phyloP scores from a whole-genome alignment of 2,888 invertebrate genomes.

The Embidobia sp. region DNA sequence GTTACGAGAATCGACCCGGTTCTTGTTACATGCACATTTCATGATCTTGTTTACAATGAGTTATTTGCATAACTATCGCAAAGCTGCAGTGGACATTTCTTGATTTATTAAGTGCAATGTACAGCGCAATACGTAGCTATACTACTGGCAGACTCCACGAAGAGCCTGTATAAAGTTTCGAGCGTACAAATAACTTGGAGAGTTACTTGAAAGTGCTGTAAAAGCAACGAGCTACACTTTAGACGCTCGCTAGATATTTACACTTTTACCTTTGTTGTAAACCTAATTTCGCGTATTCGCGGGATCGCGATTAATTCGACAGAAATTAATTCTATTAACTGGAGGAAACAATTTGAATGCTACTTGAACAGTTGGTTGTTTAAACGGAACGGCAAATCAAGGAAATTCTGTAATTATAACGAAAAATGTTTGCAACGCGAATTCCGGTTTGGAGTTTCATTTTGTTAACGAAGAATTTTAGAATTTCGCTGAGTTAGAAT shows the following conservation, averaged over 20 bases:
- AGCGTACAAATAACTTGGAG: conserved; percentile 50
- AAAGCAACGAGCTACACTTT: conserved; percentile 50
- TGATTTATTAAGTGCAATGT: conserved; percentile 56
- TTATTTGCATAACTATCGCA: conserved; percentile 39
- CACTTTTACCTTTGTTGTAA: conserved; percentile 49
- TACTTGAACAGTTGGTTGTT: no score
- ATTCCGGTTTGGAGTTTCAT: no score
- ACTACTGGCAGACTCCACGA: conserved; percentile 45
- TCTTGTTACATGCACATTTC: not conserved
- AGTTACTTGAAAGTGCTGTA: conserved; percentile 45
- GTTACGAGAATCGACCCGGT: not conserved
- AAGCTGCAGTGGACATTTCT: conserved; percentile 40
- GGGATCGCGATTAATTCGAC: conserved; percentile 20
- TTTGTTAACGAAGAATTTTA: no score
- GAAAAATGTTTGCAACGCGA: no score
- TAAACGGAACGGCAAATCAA: no score
- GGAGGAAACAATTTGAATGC: not conserved
- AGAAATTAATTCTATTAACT: conserved; percentile 16
- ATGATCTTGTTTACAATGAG: conserved; percentile 29
- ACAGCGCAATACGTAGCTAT: conserved; percentile 46
- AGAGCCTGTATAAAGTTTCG: conserved; percentile 49
- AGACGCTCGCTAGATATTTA: conserved; percentile 41
- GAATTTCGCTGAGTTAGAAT: no score
- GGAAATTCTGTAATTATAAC: no score
- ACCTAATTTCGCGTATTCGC: conserved; percentile 31